Evolutionary conservation across 2,113 vertebrate genomes (phyloP), one percentile per base, ranked within the genome.

Genomic region (Leptocoma aspasia): DNA sequence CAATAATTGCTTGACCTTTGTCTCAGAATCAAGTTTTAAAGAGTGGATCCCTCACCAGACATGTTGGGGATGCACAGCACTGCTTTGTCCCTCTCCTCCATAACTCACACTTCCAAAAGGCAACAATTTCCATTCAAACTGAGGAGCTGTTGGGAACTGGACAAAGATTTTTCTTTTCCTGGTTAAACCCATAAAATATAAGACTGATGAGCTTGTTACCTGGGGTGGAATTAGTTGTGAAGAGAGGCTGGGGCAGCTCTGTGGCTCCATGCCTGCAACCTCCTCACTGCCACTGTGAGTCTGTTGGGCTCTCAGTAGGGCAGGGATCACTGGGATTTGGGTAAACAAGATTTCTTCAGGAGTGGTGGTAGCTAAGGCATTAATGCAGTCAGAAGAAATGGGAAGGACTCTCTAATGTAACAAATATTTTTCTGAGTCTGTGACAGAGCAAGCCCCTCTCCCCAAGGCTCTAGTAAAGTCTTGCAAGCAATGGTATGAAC

Each of bases 271-370:
- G 33, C 35, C 47, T 72, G 33, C 33, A 20, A 24, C 7, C 28
- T 63, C 61, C 76, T 60, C 23, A 1, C 30, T 30, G 54, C 35
- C 0, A 1, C 59, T 37, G 65, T 1, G 5, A 18, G 39, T 0
- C 2, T 6, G 18, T 20, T 7, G 11, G 39, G 61, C 80, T 61
- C 39, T 33, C 57, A 27, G 27, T 1, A 49, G 22, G 10, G 11
- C 10, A 64, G 33, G 28, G 16, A 35, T 87, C n/a, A 12, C 15
- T 33, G 83, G 41, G 59, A 24, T 65, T 52, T 81, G 41, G 19
- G 33, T 23, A 63, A 39, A 8, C 1, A 15, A 4, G 41, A 39
- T 77, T 65, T 56, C 59, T 80, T 49, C 45, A 10, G 41, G 42
- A 60, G 21, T 20, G 22, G 15, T 42, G 44, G 22, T 41, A 59